These are phyloP conservation scores for Cololabis saira DNA, from an alignment of 2,113 vertebrate species.

Conservation along the genomic window DNA sequence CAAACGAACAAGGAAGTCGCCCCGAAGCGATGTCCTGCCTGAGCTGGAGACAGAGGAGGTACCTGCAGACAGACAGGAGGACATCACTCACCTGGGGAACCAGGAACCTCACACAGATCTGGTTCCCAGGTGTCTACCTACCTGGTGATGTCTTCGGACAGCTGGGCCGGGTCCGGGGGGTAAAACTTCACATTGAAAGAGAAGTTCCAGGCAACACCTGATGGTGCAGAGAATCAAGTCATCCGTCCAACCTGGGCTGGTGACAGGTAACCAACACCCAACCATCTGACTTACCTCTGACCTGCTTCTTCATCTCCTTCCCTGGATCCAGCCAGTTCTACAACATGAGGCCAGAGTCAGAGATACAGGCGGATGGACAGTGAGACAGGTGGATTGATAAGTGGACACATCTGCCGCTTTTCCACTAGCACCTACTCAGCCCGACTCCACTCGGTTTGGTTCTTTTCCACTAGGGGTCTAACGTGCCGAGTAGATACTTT, in stretches of 20 bases:
- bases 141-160: constrained; percentile 98
- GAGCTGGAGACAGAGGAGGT: constrained; percentile 96
- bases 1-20: constrained; percentile 93
- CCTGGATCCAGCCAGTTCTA: constrained; percentile 98
- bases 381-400: constrained; percentile 7
- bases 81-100: neutral
- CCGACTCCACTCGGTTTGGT: too few species aligned
- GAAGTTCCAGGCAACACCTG: constrained; percentile 96
- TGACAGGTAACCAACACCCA: neutral
- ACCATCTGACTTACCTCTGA: constrained; percentile 84
- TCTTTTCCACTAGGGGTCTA: too few species aligned
- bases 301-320: constrained; percentile 98
- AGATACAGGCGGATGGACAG: neutral
- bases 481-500: too few species aligned
- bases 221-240: neutral
- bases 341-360: constrained; percentile 33
- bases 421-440: too few species aligned
- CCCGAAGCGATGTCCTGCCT: constrained; percentile 92
- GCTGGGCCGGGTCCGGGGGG: constrained; percentile 93
- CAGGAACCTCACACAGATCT: neutral
- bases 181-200: constrained; percentile 98
- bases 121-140: constrained; percentile 54
- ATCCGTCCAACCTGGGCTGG: neutral
- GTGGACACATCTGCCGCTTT: neutral
- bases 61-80: constrained; percentile 78